These are phyloP conservation scores for Holothuria leucospilota DNA, from an alignment of 53 echinoderm and acorn worm species.

Conservation along the genomic window DNA sequence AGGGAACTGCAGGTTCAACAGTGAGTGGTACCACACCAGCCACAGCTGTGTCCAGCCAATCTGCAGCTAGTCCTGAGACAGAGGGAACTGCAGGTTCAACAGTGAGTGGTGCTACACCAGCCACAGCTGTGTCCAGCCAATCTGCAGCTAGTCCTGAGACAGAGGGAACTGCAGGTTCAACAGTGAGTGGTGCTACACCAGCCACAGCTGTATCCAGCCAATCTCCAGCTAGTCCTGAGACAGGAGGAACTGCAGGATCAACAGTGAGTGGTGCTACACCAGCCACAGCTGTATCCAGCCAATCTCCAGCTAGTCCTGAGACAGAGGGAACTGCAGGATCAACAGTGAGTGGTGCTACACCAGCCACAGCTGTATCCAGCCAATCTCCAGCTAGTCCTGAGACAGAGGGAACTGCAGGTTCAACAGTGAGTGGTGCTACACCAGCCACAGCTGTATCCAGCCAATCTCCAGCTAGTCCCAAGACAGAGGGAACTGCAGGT, in stretches of 20 bases:
- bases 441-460: too few relatives aligned
- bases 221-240: neutral
- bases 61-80: neutral
- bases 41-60: neutral
- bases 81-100: neutral
- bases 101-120: constrained; percentile 3
- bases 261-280: constrained; percentile 17
- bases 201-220: neutral
- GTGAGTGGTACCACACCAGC: neutral
- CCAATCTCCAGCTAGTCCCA: too few relatives aligned
- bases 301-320: constrained; percentile 6
- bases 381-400: neutral
- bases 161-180: neutral
- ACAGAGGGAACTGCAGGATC: neutral
- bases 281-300: neutral
- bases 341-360: neutral
- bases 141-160: neutral
- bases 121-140: neutral
- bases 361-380: neutral
- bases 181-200: neutral
- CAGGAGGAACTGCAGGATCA: neutral
- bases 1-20: neutral
- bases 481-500: too few relatives aligned
- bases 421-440: neutral
- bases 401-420: neutral